Conservation (phyloP, 1,140 invertebrate genomes). For the Vollenhovia emeryi region DNA sequence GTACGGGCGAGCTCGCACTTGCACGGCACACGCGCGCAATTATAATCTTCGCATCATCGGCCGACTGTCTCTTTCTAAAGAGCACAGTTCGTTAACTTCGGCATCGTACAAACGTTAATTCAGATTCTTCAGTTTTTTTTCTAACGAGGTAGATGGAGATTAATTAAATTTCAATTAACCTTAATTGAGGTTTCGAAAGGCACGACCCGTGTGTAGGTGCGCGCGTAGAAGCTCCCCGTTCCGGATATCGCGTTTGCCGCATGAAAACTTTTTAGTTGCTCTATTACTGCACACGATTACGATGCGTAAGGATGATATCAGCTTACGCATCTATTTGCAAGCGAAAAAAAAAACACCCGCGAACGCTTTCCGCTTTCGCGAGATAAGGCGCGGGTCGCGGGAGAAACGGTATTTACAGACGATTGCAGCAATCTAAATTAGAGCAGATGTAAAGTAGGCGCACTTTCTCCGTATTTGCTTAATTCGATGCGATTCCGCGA, state of each 20-base stretch:
- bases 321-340: background rate
- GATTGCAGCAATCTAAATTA: constrained; percentile 52
- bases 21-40: background rate
- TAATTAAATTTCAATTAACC: background rate
- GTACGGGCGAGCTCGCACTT: background rate
- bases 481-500: constrained; percentile 46
- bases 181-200: background rate
- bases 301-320: background rate
- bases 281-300: background rate
- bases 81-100: background rate
- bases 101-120: background rate
- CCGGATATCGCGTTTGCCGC: background rate
- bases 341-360: background rate
- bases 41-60: background rate
- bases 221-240: background rate
- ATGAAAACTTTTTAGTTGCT: background rate
- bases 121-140: background rate
- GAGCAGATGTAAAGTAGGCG: constrained; percentile 48
- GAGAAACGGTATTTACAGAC: constrained; percentile 39
- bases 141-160: background rate
- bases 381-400: constrained; percentile 17
- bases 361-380: constrained; percentile 36
- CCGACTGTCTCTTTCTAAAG: background rate
- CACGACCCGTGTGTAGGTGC: too few relatives aligned
- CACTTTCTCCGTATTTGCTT: constrained; percentile 53